Evolutionary conservation across 2,888 invertebrate species (phyloP), one percentile per base, ranked within the genome.

Genomic region (Penaeus monodon): DNA sequence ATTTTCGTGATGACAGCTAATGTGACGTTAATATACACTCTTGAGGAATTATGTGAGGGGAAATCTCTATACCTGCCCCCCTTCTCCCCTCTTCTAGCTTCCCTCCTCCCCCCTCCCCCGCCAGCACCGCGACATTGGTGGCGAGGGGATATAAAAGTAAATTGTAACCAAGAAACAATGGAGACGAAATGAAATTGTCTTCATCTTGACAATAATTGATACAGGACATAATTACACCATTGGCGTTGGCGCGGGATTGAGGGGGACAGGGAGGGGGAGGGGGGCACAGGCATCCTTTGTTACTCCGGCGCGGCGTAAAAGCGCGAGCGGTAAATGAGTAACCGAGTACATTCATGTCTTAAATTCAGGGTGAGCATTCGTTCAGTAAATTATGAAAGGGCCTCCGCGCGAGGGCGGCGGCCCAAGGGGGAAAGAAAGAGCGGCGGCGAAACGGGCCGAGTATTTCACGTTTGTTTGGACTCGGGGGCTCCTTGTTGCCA

Each of bases 381-480:
- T 68, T 20, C 38, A 44, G 81, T 81, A 44, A 81, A 81, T 81
- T 81, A 81, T 81, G 81, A 49, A 63, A 74, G 84, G 57, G 66
- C 22, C 24, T 63, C 24, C 33, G 74, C 12, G 20, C 38, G 77
- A 17, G 38, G 33, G 49, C 27, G 33, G 63, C 49, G n/a, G 17
- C 57, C 57, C 70, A 49, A 24, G n/a, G 44, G n/a, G 68, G n/a
- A 66, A 24, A 68, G 44, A 65, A 49, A 44, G 68, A 33, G 38
- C 24, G 7, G 27, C 63, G 79, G 77, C 24, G 57, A 27, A 33
- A n/a, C 70, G 29, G 27, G 14, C 20, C 44, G 6, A 20, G 84
- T 84, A 78, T 84, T 84, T 78, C 78, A 78, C 68, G 68, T 84
- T 84, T 84, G 84, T 84, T 84, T 84, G 84, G 84, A 68, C 68